Evolutionary conservation across 2,888 invertebrate species (phyloP).

Genomic region (Aporophyla lueneburgensis): DNA sequence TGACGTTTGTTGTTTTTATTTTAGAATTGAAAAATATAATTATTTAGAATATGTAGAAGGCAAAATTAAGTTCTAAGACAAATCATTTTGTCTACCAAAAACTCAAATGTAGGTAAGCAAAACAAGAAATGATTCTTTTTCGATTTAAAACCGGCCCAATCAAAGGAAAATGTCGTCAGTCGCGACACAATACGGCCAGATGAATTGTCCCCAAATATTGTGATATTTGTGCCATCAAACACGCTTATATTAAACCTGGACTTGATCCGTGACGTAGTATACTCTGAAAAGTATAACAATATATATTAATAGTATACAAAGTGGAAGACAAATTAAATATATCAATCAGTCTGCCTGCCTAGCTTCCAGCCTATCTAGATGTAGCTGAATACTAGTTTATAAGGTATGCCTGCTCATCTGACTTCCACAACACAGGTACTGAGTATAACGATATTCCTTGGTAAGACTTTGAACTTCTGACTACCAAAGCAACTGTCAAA

Average conservation of each 20-base stretch:
- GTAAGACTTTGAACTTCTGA: too few relatives aligned
- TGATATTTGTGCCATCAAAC: conserved; percentile 65
- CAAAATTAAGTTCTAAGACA: not conserved
- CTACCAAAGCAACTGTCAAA: too few relatives aligned
- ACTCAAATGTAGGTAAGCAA: not conserved
- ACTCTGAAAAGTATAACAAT: not conserved
- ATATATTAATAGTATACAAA: not conserved
- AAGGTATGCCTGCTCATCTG: too few relatives aligned
- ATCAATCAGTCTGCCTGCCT: not conserved
- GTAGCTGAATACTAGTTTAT: too few relatives aligned
- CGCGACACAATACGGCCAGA: conserved; percentile 35
- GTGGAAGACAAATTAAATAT: not conserved
- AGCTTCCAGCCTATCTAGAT: too few relatives aligned
- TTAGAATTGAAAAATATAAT: not conserved
- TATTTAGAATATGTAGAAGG: not conserved
- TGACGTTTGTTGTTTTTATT: too few relatives aligned
- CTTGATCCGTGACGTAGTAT: conserved; percentile 41
- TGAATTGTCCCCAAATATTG: conserved; percentile 63
- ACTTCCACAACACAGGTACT: too few relatives aligned
- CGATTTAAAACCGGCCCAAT: conserved; percentile 40
- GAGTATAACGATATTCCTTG: too few relatives aligned
- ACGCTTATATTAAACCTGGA: conserved; percentile 64
- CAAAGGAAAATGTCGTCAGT: conserved; percentile 24
- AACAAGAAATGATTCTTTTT: conserved; percentile 19
- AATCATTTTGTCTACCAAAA: not conserved